A percentile compares a stretch with the other conserved stretches of the same genome.
phyloP scores from a whole-genome alignment of 1,140 invertebrate species.

The Chelonus insularis region DNA sequence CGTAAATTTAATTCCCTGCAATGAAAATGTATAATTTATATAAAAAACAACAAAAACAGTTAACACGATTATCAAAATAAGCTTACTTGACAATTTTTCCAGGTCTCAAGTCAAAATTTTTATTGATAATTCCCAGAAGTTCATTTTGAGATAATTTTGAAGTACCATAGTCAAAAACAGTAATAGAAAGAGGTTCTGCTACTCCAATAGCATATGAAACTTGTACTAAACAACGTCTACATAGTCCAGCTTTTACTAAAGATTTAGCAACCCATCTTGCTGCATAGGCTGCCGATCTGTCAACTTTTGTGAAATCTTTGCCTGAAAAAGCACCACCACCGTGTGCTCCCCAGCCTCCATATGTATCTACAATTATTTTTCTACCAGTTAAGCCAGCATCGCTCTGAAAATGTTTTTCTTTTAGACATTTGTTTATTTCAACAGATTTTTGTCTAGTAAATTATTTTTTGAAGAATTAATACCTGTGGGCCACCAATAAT shows the following conservation, averaged over 20 bases:
- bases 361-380: conserved; percentile 99
- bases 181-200: conserved; percentile 93
- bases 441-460: conserved; percentile 12
- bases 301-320: conserved; percentile 97
- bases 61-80: neutral
- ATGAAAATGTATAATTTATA: conserved; percentile 12
- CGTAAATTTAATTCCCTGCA: conserved; percentile 89
- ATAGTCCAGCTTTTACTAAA: conserved; percentile 85
- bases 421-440: neutral
- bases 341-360: conserved; percentile 97
- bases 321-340: conserved; percentile 96
- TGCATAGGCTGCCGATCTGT: conserved; percentile 94
- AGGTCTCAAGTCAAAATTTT: conserved; percentile 97
- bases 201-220: conserved; percentile 97
- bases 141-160: conserved; percentile 87
- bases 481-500: conserved; percentile 95
- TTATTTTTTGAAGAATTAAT: conserved; percentile 17
- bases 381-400: conserved; percentile 95
- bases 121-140: conserved; percentile 87
- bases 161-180: conserved; percentile 96
- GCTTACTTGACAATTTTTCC: conserved; percentile 96
- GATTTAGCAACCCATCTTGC: conserved; percentile 97
- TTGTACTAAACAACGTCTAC: conserved; percentile 87
- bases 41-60: conserved; percentile 16
- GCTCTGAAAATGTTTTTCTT: conserved; percentile 64